Conservation (phyloP, 2,113 vertebrate species). For the Isichthys henryi region DNA sequence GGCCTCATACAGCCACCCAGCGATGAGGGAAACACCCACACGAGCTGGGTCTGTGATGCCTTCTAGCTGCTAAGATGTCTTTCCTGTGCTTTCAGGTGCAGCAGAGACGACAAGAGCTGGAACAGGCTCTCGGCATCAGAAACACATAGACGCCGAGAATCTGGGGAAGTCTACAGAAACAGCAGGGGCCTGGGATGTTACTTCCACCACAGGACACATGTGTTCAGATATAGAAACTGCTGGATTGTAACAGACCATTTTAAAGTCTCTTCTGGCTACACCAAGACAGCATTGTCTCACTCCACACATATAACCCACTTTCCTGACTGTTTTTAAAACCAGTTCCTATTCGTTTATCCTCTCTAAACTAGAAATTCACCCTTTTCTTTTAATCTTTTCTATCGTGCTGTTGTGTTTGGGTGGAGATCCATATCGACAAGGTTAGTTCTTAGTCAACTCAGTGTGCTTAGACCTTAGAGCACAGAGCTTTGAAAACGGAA, state of each 20-base stretch:
- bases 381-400: not conserved
- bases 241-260: not conserved
- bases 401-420: not conserved
- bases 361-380: not conserved
- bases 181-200: not conserved
- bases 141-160: constrained; percentile 69
- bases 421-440: not conserved
- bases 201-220: not conserved
- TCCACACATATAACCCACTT: not conserved
- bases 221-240: not conserved
- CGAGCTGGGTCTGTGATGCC: not conserved
- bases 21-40: not conserved
- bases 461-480: not conserved
- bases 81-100: constrained; percentile 72
- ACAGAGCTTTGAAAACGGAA: not conserved
- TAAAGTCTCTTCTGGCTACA: not conserved
- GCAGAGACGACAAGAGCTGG: constrained; percentile 91
- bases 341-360: not conserved
- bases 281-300: not conserved
- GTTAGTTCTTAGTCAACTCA: not conserved
- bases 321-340: not conserved
- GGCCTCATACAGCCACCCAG: not conserved
- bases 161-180: not conserved
- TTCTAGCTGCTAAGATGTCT: not conserved
- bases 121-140: constrained; percentile 94